A percentile compares a stretch with the other conserved stretches of the same genome.
Conservation (phyloP, 35 echinoderm and acorn worm genomes). For the Apostichopus parvimensis region DNA sequence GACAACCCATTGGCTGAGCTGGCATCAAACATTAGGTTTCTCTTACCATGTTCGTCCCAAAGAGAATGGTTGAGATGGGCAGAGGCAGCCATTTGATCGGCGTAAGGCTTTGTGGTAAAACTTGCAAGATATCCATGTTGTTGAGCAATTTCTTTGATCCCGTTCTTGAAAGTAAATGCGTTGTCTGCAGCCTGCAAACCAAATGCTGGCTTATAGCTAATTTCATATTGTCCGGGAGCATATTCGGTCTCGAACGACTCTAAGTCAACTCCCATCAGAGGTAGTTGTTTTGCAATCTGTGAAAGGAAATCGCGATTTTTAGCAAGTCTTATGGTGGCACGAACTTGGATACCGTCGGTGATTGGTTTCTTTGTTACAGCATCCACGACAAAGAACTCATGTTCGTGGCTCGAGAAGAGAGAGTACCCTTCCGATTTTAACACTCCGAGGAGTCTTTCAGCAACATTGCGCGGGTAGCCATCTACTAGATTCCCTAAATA, state of each 20-base stretch:
- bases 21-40: slow-evolving; percentile 47
- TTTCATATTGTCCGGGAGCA: slow-evolving; percentile 62
- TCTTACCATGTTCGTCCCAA: slow-evolving; percentile 58
- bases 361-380: slow-evolving; percentile 58
- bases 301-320: slow-evolving; percentile 40
- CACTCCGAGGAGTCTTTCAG: slow-evolving; percentile 11
- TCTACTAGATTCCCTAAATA: neutral
- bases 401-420: slow-evolving; percentile 33
- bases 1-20: slow-evolving; percentile 39
- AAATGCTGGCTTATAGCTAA: slow-evolving; percentile 67
- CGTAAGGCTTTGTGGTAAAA: slow-evolving; percentile 67
- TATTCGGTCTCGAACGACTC: slow-evolving; percentile 58
- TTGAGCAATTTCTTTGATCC: slow-evolving; percentile 72
- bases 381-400: slow-evolving; percentile 74
- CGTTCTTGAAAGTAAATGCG: slow-evolving; percentile 64
- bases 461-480: slow-evolving; percentile 36
- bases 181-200: slow-evolving; percentile 69
- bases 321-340: slow-evolving; percentile 33
- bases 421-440: slow-evolving; percentile 43
- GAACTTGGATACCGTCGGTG: neutral
- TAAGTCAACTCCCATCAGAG: slow-evolving; percentile 60
- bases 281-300: slow-evolving; percentile 54
- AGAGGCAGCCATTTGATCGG: slow-evolving; percentile 9
- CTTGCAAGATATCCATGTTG: slow-evolving; percentile 46
- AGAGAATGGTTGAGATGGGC: slow-evolving; percentile 74